Percentiles rank a stretch among this genome's conserved stretches.
Conservation (phyloP, 1,140 invertebrate species). For the Anthonomus grandis region DNA sequence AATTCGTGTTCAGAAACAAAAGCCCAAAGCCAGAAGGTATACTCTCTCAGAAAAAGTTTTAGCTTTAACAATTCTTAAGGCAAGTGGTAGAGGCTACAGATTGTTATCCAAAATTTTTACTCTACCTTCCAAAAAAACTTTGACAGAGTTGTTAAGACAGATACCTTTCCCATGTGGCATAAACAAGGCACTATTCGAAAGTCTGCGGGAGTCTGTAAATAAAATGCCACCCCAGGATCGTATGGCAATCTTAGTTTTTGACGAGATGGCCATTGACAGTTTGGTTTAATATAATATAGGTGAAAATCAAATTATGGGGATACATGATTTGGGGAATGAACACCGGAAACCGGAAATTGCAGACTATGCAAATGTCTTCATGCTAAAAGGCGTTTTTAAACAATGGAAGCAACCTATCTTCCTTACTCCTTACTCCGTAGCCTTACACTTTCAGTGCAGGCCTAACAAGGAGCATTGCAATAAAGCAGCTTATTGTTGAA, state of each 20-base stretch:
- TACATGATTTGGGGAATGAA: conserved; percentile 32
- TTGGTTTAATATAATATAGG: conserved; percentile 10
- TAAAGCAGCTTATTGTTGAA: conserved; percentile 26
- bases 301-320: conserved; percentile 23
- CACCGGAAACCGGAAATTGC: conserved; percentile 27
- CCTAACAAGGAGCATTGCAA: conserved; percentile 26
- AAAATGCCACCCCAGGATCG: conserved; percentile 19
- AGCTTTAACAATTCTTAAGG: conserved; percentile 33
- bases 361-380: conserved; percentile 42
- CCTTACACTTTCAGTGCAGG: conserved; percentile 30
- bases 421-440: too few relatives aligned
- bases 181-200: conserved; percentile 29
- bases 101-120: conserved; percentile 29
- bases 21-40: conserved; percentile 28
- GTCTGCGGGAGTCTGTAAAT: neutral
- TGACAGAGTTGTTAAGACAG: conserved; percentile 29
- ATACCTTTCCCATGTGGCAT: conserved; percentile 35
- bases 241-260: conserved; percentile 24
- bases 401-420: conserved; percentile 39
- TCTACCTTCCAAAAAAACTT: conserved; percentile 29
- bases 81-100: conserved; percentile 35
- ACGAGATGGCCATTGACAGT: conserved; percentile 25
- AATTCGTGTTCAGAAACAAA: conserved; percentile 11
- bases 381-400: conserved; percentile 36
- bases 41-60: conserved; percentile 35